Evolutionary conservation across 1,140 invertebrate species (phyloP), one percentile per base, ranked within the genome.

Genomic region (Mycetomoellerius zeteki): DNA sequence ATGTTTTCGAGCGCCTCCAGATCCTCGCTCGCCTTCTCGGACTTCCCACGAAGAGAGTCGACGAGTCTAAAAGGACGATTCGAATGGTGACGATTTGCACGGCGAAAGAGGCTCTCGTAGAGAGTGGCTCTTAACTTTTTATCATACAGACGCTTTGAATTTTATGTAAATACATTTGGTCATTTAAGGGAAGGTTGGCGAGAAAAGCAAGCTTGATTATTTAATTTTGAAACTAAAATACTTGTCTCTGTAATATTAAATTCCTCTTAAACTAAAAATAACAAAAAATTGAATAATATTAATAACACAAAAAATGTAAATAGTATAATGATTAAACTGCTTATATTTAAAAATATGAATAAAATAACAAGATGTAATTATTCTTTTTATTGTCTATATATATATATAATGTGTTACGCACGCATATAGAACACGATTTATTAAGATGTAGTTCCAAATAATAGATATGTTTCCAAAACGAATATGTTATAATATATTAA

Each of bases 21-120:
- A 93, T 97, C 96, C 91, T 96, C 95, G 86, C 93, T 95, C 92
- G 96, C 95, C 92, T 96, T 97, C 87, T 95, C 92, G 58, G 96
- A 95, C 94, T 97, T 97, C 62, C 95, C 95, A 85, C 94, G 95
- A 85, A 97, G 92, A 56, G 95, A 96, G 86, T 96, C 95, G 87
- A 95, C 91, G 85, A 96, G 95, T 92, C 96, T 96, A 92, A 27
- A 91, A 91, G 6, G 60, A 90, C 16, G 56, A 86, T 75, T 47
- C 73, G 12, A 19, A 73, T 19, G 27, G 24, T 84, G 50, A 73
- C 14, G 54, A 54, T 47, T 12, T 24, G 27, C 52, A 30, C 21
- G 6, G 33, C 47, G 52, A 82, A n/a, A 52, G 14, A 24, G n/a
- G n/a, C 3, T 33, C 4, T 62, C 37, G 12, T 19, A 24, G 8